phyloP scores from a whole-genome alignment of 2,888 invertebrate genomes.

The Lordiphosa andalusiaca region DNA sequence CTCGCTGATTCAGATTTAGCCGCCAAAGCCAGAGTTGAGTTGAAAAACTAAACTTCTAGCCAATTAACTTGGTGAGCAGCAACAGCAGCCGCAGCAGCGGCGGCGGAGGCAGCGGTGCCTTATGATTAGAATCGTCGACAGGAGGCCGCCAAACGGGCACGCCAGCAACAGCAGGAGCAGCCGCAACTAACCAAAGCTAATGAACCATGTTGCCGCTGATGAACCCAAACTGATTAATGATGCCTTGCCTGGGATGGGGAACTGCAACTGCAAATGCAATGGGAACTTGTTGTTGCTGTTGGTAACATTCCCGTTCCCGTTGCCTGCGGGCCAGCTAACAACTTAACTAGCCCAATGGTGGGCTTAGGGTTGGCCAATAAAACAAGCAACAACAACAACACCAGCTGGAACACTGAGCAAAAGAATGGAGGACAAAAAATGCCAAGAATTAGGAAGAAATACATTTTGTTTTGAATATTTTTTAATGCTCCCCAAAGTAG shows the following conservation, averaged over 20 bases:
- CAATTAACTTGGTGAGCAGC: slow-evolving; percentile 58
- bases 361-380: slow-evolving; percentile 55
- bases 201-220: slow-evolving; percentile 75
- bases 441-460: too few relatives aligned
- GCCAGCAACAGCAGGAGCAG: slow-evolving; percentile 36
- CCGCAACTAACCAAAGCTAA: slow-evolving; percentile 66
- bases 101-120: slow-evolving; percentile 57
- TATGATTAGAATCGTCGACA: slow-evolving; percentile 72
- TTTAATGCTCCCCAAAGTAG: too few relatives aligned
- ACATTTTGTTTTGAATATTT: too few relatives aligned
- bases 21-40: slow-evolving; percentile 45
- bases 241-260: slow-evolving; percentile 35
- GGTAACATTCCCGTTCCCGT: slow-evolving; percentile 11
- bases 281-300: slow-evolving; percentile 26
- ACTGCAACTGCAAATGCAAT: slow-evolving; percentile 22
- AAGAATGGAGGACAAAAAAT: neutral
- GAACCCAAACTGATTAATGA: slow-evolving; percentile 72
- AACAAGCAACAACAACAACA: slow-evolving; percentile 4
- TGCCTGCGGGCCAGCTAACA: slow-evolving; percentile 66
- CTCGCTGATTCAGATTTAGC: slow-evolving; percentile 51
- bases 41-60: slow-evolving; percentile 56
- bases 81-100: slow-evolving; percentile 28
- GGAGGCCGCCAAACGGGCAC: slow-evolving; percentile 62
- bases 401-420: slow-evolving; percentile 22
- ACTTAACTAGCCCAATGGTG: slow-evolving; percentile 70